Percentiles rank a stretch among this genome's conserved stretches.
phyloP scores from a whole-genome alignment of 2,113 vertebrate genomes.

The Phylloscopus trochiloides region DNA sequence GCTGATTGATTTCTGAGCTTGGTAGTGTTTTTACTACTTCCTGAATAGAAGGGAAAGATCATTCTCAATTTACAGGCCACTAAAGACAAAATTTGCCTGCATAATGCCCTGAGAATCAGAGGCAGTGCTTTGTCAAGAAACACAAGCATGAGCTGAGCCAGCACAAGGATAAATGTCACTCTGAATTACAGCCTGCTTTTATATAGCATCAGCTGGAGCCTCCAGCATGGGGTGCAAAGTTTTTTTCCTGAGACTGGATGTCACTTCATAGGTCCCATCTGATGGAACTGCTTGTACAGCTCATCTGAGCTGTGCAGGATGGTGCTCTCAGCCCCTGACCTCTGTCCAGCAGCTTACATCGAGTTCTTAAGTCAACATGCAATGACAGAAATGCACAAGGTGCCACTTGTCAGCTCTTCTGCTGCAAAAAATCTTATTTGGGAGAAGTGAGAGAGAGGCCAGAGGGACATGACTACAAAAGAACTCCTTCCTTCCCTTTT shows the following conservation, averaged over 20 bases:
- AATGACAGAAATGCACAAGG: not conserved
- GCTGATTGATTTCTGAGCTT: not conserved
- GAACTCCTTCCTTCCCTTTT: slow-evolving; percentile 30
- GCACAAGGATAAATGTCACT: not conserved
- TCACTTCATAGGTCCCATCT: not conserved
- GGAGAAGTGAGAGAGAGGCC: not conserved
- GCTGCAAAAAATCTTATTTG: not conserved
- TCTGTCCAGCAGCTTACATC: not conserved
- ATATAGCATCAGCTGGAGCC: not conserved
- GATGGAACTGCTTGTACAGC: not conserved
- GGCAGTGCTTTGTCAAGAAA: not conserved
- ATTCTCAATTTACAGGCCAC: not conserved
- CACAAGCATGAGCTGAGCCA: not conserved
- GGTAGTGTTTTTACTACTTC: not conserved
- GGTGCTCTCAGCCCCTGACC: not conserved
- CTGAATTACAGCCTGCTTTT: not conserved
- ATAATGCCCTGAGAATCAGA: not conserved
- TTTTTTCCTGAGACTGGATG: not conserved
- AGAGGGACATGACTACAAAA: not conserved
- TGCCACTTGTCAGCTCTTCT: not conserved
- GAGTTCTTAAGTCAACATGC: rapidly evolving
- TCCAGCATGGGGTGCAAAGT: not conserved
- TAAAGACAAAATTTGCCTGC: not conserved
- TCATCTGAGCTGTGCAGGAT: not conserved
- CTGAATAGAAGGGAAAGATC: not conserved